These are phyloP conservation scores for Ennomos erosarius DNA, from an alignment of 2,888 invertebrate genomes.

Conservation along the genomic window DNA sequence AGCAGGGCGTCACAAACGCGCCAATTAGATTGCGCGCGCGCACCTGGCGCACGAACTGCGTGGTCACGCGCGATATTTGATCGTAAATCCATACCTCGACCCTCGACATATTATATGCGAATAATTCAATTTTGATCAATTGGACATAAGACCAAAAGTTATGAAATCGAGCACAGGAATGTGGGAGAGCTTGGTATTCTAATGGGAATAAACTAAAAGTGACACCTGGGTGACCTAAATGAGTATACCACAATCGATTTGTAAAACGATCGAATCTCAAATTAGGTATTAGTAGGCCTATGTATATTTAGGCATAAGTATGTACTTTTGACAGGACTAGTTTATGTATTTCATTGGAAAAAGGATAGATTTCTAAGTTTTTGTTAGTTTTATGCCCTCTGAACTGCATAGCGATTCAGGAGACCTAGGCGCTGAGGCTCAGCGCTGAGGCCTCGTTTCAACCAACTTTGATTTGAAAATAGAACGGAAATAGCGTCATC, in stretches of 20 bases:
- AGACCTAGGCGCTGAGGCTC: no score
- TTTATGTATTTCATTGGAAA: no score
- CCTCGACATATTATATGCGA: constrained; percentile 53
- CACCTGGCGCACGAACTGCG: constrained; percentile 78
- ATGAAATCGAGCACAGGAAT: constrained; percentile 13
- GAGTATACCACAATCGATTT: not conserved
- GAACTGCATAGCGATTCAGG: no score
- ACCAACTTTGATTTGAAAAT: no score
- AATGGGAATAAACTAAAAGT: not conserved
- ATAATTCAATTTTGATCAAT: constrained; percentile 53
- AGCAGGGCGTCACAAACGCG: constrained; percentile 73
- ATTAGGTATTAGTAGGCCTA: no score
- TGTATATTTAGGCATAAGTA: no score
- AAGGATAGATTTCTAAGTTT: not conserved
- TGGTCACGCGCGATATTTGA: constrained; percentile 70
- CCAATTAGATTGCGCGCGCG: constrained; percentile 77
- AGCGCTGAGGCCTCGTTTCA: no score
- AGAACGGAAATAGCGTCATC: no score
- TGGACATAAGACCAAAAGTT: constrained; percentile 32
- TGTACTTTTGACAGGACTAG: no score
- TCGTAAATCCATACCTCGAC: constrained; percentile 65
- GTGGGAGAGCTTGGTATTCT: constrained; percentile 4
- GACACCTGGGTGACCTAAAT: constrained; percentile 3
- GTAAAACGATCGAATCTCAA: no score
- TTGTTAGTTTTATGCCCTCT: no score